Base-by-base conservation (phyloP, 2,888 invertebrate species). In the Chymomyza caudatula region DNA sequence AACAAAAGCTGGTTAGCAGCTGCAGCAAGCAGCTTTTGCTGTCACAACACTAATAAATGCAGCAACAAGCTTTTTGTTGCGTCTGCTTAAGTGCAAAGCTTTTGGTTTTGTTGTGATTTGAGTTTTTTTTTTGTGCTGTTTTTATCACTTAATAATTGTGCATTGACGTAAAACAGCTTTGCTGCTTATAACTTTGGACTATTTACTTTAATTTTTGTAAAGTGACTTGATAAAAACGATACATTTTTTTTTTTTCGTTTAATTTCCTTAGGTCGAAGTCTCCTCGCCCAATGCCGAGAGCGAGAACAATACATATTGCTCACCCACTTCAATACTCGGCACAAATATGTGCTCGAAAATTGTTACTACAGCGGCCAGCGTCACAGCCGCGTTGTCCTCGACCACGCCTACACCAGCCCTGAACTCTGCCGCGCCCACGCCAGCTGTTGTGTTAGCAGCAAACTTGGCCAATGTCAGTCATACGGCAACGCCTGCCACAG, bases 331-430 rank as follows among this genome's bases (percentile, higher is more conserved):
- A 64, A 89, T 90, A 74, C 85, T 90, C 63, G 89, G 90, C 74
- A 87, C 90, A 64, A 90, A 90, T 73, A 90, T 90, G 90, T 90
- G 90, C 80, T 89, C 90, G 65, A 90, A 90, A 85, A 89, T 90
- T 74, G 89, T 81, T 69, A 88, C 88, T 15, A 88, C 89, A 53
- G 89, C 89, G 61, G 89, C 88, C 52, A 89, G 76, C 82, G 87
- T 86, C 68, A 88, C 88, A 59, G 87, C 88, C 54, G 88, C 89
- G 29, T 76, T 89, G 57, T 85, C 89, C 65, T 81, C 85, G 4
- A 84, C 88, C 63, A 78, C 74, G 56, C 75, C 78, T 68, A 76
- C 86, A 74, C 83, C 87, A 63, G 76, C 78, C 37, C 60, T 80
- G 23, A 77, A 78, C 60, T 73, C 78, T 55, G 69, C 69, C 15